Conservation (phyloP, 1,140 invertebrate species). For the Pectinophora gossypiella region DNA sequence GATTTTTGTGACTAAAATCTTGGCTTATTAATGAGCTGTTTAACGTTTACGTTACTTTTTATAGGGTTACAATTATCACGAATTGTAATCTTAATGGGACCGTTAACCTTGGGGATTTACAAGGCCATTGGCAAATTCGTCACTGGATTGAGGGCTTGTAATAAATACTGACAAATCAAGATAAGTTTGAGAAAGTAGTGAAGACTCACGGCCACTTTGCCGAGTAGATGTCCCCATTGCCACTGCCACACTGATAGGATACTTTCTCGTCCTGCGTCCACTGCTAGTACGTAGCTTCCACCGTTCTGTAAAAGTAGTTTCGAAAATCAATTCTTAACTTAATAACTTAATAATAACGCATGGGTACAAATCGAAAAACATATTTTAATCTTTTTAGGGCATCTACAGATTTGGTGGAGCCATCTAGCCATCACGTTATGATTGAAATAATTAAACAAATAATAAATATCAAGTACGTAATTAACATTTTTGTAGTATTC, state of each 20-base stretch:
- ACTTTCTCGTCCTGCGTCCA: conserved; percentile 89
- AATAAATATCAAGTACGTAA: too few relatives aligned
- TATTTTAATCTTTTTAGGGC: too few relatives aligned
- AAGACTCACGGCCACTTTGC: conserved; percentile 90
- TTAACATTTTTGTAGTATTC: too few relatives aligned
- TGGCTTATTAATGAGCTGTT: background rate
- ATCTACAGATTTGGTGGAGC: too few relatives aligned
- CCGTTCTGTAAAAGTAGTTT: too few relatives aligned
- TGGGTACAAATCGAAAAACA: too few relatives aligned
- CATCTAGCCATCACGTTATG: too few relatives aligned
- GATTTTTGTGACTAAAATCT: background rate
- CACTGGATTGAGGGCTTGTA: background rate
- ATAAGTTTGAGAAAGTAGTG: too few relatives aligned
- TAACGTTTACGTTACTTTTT: background rate
- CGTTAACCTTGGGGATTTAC: background rate
- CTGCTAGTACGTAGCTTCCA: conserved; percentile 90
- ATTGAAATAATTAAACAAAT: too few relatives aligned
- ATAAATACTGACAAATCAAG: background rate
- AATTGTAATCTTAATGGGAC: background rate
- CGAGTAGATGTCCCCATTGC: conserved; percentile 91
- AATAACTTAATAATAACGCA: too few relatives aligned
- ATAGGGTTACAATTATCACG: background rate
- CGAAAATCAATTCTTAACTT: too few relatives aligned
- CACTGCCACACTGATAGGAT: conserved; percentile 93
- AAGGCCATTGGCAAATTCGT: background rate